Conservation (phyloP, 1,140 invertebrate species). For the Macrotrachela quadricornifera region DNA sequence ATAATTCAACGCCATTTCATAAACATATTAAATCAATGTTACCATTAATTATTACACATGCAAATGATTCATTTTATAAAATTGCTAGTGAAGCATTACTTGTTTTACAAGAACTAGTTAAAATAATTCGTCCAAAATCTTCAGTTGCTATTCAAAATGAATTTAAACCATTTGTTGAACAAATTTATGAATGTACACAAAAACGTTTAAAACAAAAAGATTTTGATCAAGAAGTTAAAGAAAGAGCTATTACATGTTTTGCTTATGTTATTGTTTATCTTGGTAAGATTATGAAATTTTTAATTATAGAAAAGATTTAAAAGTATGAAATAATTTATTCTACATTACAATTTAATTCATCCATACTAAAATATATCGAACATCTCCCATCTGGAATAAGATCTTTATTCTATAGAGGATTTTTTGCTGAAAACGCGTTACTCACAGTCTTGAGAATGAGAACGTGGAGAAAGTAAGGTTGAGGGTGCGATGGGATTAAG, state of each 20-base stretch:
- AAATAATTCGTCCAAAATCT: conserved; percentile 65
- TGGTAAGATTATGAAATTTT: too few species aligned
- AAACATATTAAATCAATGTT: conserved; percentile 58
- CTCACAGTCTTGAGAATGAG: too few species aligned
- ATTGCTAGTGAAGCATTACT: conserved; percentile 80
- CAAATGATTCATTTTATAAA: conserved; percentile 76
- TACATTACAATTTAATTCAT: too few species aligned
- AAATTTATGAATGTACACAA: conserved; percentile 63
- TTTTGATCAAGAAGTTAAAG: conserved; percentile 94
- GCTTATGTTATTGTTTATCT: too few species aligned
- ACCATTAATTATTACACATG: conserved; percentile 33
- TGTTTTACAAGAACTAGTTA: conserved; percentile 75
- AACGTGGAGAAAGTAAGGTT: too few species aligned
- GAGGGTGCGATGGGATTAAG: too few species aligned
- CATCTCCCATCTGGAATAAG: too few species aligned
- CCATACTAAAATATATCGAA: too few species aligned
- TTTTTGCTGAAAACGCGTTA: too few species aligned
- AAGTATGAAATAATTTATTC: too few species aligned
- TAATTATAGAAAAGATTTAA: conserved; percentile 33
- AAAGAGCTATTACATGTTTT: conserved; percentile 75
- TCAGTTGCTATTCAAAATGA: conserved; percentile 40
- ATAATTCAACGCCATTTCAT: conserved; percentile 47
- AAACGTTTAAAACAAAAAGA: conserved; percentile 65
- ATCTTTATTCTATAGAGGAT: too few species aligned
- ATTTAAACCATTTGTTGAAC: conserved; percentile 50